These are phyloP conservation scores for Drosophila hamatofila DNA, from an alignment of 2,888 invertebrate species.

Conservation along the genomic window DNA sequence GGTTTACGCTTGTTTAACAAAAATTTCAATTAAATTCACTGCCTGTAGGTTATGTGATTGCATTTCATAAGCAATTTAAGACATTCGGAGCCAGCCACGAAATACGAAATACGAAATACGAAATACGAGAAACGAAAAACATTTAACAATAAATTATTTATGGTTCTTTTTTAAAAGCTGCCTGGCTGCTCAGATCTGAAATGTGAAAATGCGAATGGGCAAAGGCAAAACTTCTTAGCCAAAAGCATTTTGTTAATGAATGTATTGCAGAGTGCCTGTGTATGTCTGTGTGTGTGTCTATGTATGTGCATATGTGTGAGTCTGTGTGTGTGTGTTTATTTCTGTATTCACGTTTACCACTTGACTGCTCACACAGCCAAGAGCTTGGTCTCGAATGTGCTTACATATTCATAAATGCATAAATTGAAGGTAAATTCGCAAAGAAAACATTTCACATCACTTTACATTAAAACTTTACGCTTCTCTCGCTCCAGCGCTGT, in stretches of 20 bases:
- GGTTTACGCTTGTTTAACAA: constrained; percentile 28
- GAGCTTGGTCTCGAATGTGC: constrained; percentile 62
- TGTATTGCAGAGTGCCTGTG: constrained; percentile 53
- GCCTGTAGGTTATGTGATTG: constrained; percentile 29
- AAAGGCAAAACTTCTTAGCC: constrained; percentile 68
- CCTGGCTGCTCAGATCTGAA: constrained; percentile 41
- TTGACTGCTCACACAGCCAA: constrained; percentile 67
- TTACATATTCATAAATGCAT: constrained; percentile 79
- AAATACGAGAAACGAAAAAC: constrained; percentile 9
- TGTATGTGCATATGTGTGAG: constrained; percentile 21
- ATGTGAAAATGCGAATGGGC: constrained; percentile 40
- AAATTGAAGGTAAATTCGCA: constrained; percentile 80
- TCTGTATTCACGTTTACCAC: constrained; percentile 63
- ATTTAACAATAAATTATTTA: constrained; percentile 56
- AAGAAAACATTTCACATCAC: constrained; percentile 79
- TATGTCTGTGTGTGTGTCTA: constrained; percentile 12
- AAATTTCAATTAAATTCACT: constrained; percentile 44
- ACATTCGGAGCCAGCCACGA: constrained; percentile 11
- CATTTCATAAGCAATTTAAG: constrained; percentile 25
- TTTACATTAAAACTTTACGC: constrained; percentile 72
- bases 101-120: constrained; percentile 9
- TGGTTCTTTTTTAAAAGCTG: constrained; percentile 37
- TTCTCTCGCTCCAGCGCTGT: constrained; percentile 12
- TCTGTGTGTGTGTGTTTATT: constrained; percentile 29
- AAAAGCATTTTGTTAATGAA: constrained; percentile 76